Conservation (phyloP, 1,140 invertebrate species). For the Anthonomus grandis region DNA sequence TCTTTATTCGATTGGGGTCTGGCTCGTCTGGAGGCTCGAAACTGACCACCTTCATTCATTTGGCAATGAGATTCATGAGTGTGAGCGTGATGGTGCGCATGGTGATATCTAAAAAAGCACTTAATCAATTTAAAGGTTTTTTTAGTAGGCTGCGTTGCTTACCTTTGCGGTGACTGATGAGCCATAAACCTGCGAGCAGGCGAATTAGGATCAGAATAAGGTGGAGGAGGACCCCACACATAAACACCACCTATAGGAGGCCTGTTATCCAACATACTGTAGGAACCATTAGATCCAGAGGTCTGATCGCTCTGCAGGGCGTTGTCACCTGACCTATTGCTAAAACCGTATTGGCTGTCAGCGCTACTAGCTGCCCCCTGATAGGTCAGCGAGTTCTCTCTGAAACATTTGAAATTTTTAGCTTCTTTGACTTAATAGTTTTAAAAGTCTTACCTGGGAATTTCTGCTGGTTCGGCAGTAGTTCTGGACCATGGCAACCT, state of each 20-base stretch:
- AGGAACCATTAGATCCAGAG: conserved; percentile 49
- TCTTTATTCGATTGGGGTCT: conserved; percentile 39
- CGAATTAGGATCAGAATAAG: conserved; percentile 70
- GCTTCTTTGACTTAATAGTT: too few relatives aligned
- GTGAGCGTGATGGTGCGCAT: conserved; percentile 45
- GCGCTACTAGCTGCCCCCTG: conserved; percentile 51
- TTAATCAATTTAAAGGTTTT: not conserved
- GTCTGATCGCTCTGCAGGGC: conserved; percentile 45
- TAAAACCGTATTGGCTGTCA: conserved; percentile 66
- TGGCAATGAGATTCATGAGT: conserved; percentile 46
- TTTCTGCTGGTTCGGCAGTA: conserved; percentile 35
- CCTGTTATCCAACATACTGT: conserved; percentile 55
- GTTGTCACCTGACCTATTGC: conserved; percentile 50
- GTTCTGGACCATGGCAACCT: conserved; percentile 54
- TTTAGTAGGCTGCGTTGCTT: conserved; percentile 2
- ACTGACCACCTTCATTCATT: conserved; percentile 43
- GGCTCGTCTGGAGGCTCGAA: conserved; percentile 28
- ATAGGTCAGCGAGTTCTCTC: conserved; percentile 45
- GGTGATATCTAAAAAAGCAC: conserved; percentile 38
- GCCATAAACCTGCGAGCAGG: conserved; percentile 52
- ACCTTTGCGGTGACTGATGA: conserved; percentile 41
- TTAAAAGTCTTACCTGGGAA: conserved; percentile 32
- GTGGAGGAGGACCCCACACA: conserved; percentile 71
- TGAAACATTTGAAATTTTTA: conserved; percentile 17
- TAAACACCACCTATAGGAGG: conserved; percentile 50